Conservation (phyloP, 2,113 vertebrate genomes). For the Leuciscus idus region DNA sequence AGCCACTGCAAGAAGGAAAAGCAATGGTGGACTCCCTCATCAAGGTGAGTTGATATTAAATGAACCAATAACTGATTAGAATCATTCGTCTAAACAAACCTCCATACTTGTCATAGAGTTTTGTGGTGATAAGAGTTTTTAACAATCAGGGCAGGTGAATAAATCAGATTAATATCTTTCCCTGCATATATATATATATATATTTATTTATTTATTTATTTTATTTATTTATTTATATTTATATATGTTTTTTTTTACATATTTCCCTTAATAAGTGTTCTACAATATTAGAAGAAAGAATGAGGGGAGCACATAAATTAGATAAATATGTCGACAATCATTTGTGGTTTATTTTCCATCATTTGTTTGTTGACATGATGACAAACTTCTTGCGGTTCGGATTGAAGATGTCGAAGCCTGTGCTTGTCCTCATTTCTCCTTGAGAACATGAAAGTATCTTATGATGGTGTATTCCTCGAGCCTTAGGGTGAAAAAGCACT, state of each 20-base stretch:
- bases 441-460: constrained; percentile 39
- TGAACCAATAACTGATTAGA: no score
- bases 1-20: constrained; percentile 67
- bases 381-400: not conserved
- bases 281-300: not conserved
- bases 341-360: not conserved
- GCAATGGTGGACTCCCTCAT: constrained; percentile 73
- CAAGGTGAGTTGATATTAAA: constrained; percentile 67
- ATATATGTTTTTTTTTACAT: not conserved
- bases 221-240: no score
- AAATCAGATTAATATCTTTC: no score
- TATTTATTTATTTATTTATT: no score
- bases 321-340: no score
- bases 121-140: not conserved
- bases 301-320: not conserved
- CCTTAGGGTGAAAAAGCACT: constrained; percentile 74
- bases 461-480: constrained; percentile 20
- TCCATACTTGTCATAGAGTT: not conserved
- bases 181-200: no score
- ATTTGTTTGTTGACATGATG: not conserved
- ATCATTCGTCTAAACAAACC: not conserved
- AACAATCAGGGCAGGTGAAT: not conserved
- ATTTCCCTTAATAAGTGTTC: not conserved
- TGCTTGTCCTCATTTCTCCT: constrained; percentile 25
- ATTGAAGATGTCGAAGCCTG: not conserved